Conservation (phyloP, 30 jellyfish, hydroid and myxozoan species). For the Turritopsis rubra region DNA sequence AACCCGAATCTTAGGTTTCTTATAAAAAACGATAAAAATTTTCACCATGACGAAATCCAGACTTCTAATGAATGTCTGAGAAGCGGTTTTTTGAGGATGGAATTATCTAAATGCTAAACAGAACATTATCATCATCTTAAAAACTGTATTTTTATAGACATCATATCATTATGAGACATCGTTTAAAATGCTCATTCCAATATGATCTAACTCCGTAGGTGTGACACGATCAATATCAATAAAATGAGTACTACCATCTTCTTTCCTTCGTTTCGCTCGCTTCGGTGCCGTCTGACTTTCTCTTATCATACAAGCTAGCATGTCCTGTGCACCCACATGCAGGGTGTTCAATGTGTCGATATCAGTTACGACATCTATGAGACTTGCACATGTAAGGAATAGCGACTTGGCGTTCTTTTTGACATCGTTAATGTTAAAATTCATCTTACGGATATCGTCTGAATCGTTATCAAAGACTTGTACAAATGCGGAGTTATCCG, state of each 20-base stretch:
- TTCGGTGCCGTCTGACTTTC: constrained; percentile 28
- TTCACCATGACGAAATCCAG: no score
- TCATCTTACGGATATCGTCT: constrained; percentile 3
- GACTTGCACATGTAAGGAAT: constrained; percentile 50
- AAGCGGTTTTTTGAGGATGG: no score
- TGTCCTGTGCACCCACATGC: constrained; percentile 48
- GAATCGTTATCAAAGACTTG: constrained; percentile 34
- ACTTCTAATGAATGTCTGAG: no score
- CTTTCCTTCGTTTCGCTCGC: constrained; percentile 27
- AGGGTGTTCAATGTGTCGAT: constrained; percentile 46
- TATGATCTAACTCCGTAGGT: neutral
- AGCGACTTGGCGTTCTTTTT: constrained; percentile 46
- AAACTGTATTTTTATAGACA: no score
- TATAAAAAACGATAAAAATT: no score
- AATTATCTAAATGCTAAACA: no score
- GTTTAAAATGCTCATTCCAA: neutral
- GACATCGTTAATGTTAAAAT: constrained; percentile 4
- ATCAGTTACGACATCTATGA: constrained; percentile 50
- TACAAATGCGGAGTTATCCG: constrained; percentile 32
- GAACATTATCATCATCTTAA: no score
- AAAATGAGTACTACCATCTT: neutral
- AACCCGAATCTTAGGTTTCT: no score
- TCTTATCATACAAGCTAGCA: constrained; percentile 20
- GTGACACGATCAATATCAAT: constrained; percentile 6
- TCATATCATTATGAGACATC: neutral